phyloP scores from a whole-genome alignment of 1,140 invertebrate species.

The Cotesia chilonis region DNA sequence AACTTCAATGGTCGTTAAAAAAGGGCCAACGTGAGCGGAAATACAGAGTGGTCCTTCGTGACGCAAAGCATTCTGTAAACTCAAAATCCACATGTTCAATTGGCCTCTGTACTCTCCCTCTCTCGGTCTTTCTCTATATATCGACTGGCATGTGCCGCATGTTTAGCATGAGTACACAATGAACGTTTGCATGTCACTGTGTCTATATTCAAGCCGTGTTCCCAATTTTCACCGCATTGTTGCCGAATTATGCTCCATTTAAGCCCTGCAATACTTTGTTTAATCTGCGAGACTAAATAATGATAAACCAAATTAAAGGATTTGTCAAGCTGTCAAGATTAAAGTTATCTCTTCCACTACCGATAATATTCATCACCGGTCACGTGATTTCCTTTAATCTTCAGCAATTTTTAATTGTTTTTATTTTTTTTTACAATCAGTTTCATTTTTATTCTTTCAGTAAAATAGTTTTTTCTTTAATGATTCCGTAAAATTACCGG shows the following conservation, averaged over 20 bases:
- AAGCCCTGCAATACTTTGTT: background rate
- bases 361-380: too few species aligned
- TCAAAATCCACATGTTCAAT: slow-evolving; percentile 24
- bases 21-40: too few species aligned
- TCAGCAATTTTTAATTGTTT: too few species aligned
- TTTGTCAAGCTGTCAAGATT: background rate
- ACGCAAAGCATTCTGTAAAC: background rate
- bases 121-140: background rate
- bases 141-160: slow-evolving; percentile 11
- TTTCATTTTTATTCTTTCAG: too few species aligned
- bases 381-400: too few species aligned
- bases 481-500: too few species aligned
- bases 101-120: background rate
- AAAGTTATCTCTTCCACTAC: too few species aligned
- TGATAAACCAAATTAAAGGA: background rate
- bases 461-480: too few species aligned
- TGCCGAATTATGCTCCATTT: background rate
- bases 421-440: too few species aligned
- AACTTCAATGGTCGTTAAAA: too few species aligned
- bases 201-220: background rate
- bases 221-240: slow-evolving; percentile 4
- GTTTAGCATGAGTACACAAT: slow-evolving; percentile 7
- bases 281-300: background rate
- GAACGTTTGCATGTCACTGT: slow-evolving; percentile 14
- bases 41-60: background rate